Conservation (phyloP, 1,140 invertebrate genomes). For the Eufriesea mexicana region DNA sequence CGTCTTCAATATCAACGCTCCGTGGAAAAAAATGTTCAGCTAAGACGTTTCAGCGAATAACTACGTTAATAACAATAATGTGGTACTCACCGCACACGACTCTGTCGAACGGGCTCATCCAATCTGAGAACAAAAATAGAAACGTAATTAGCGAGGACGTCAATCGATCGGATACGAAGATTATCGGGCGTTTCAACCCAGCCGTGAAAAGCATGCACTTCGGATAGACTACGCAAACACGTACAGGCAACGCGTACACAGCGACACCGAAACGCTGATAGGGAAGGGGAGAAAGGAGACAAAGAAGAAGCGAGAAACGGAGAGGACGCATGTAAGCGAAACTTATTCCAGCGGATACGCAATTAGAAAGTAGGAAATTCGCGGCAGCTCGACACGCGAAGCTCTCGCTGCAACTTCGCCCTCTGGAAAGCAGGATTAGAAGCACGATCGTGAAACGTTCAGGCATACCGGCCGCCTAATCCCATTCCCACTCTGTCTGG, state of each 20-base stretch:
- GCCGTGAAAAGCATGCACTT: constrained; percentile 48
- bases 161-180: constrained; percentile 13
- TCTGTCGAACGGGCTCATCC: constrained; percentile 95
- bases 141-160: constrained; percentile 23
- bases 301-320: neutral
- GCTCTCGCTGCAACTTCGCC: constrained; percentile 28
- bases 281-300: neutral
- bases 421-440: constrained; percentile 28
- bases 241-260: neutral
- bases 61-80: neutral
- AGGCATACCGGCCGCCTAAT: constrained; percentile 24
- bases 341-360: constrained; percentile 25
- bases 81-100: constrained; percentile 94
- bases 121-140: constrained; percentile 86
- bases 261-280: neutral
- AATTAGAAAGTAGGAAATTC: constrained; percentile 56
- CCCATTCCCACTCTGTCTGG: neutral
- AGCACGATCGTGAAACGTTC: constrained; percentile 38
- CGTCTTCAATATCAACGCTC: constrained; percentile 41
- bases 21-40: neutral
- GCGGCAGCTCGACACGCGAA: constrained; percentile 32
- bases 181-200: constrained; percentile 23
- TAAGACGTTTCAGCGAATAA: constrained; percentile 14
- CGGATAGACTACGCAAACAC: constrained; percentile 26
- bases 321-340: neutral